Percentiles rank a stretch among this genome's conserved stretches.
These are phyloP conservation scores for Chrysopa pallens DNA, from an alignment of 1,140 invertebrate genomes.

Conservation along the genomic window DNA sequence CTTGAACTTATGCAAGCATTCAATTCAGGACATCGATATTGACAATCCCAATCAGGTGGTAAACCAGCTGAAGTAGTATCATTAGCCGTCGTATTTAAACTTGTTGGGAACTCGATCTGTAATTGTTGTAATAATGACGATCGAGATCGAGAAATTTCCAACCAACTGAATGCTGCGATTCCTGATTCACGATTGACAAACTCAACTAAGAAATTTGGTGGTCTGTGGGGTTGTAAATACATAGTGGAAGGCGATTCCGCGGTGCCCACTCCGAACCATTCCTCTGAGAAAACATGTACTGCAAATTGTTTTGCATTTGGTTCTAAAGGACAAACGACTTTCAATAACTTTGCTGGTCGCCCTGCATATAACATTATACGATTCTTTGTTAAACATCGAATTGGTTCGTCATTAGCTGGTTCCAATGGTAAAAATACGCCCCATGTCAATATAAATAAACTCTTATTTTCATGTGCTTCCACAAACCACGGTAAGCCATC, in stretches of 20 bases:
- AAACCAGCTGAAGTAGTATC: constrained; percentile 24
- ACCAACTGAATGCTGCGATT: constrained; percentile 45
- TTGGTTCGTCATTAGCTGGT: constrained; percentile 31
- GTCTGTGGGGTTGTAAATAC: constrained; percentile 24
- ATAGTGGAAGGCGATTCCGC: constrained; percentile 10
- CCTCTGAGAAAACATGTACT: constrained; percentile 55
- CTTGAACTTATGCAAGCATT: constrained; percentile 71
- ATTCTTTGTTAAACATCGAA: constrained; percentile 38
- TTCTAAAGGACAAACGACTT: constrained; percentile 53
- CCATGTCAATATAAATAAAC: constrained; percentile 57
- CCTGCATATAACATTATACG: constrained; percentile 43
- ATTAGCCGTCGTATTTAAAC: constrained; percentile 28
- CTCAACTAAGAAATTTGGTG: constrained; percentile 47
- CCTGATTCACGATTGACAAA: constrained; percentile 53
- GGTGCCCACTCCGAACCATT: constrained; percentile 32
- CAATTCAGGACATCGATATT: constrained; percentile 67
- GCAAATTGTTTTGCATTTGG: constrained; percentile 42
- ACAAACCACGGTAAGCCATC: constrained; percentile 55
- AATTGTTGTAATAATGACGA: constrained; percentile 43
- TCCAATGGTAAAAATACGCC: constrained; percentile 34
- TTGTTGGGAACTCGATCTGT: constrained; percentile 16
- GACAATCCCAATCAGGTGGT: constrained; percentile 34
- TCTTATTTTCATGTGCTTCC: constrained; percentile 50
- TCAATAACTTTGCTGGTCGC: constrained; percentile 38
- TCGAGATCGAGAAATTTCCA: constrained; percentile 48